phyloP scores from a whole-genome alignment of 2,113 vertebrate species.

The Probosciger aterrimus region DNA sequence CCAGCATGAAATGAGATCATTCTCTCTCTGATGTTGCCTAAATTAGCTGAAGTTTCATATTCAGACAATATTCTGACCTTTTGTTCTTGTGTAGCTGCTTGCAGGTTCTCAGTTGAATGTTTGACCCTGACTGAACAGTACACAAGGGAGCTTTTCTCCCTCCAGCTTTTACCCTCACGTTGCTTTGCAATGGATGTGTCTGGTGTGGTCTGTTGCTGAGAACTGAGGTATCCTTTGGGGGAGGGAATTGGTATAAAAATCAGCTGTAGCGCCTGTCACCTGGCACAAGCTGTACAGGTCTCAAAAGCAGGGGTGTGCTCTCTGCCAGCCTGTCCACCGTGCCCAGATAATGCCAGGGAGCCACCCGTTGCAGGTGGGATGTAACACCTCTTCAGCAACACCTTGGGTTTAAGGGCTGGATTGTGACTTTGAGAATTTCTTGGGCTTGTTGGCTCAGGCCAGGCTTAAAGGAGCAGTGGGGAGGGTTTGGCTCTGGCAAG shows the following conservation, averaged over 20 bases:
- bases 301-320: background rate
- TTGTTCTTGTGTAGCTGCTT: background rate
- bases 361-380: rapidly evolving
- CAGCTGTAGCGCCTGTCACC: background rate
- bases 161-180: background rate
- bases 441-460: background rate
- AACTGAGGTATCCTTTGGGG: background rate
- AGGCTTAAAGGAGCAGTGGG: background rate
- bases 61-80: background rate
- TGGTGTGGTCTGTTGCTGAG: background rate
- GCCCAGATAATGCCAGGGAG: background rate
- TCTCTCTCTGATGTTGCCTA: background rate
- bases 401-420: background rate
- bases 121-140: background rate
- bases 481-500: background rate
- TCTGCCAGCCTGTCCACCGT: background rate
- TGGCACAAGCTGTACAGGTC: background rate
- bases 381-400: background rate
- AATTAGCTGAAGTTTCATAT: background rate
- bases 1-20: background rate
- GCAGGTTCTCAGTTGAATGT: background rate
- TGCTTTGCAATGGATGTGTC: background rate
- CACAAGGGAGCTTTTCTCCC: background rate
- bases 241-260: background rate
- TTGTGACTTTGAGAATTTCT: background rate